Evolutionary conservation across 2,113 vertebrate species (phyloP).

Genomic region (Alligator mississippiensis): DNA sequence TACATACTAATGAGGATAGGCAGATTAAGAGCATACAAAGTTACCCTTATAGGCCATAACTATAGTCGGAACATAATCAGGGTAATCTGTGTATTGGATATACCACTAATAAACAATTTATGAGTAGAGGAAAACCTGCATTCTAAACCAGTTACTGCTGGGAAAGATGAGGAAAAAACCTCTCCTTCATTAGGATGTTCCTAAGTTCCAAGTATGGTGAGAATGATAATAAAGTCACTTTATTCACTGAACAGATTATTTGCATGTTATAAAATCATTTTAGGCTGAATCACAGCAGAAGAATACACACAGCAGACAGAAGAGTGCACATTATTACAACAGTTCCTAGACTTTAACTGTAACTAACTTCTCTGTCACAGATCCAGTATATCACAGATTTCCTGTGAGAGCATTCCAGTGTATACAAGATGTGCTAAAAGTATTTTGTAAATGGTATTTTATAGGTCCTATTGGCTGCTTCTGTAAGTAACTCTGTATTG

Average conservation of each 20-base stretch:
- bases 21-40: too few relatives aligned
- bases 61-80: too few relatives aligned
- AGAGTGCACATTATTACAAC: not conserved
- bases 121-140: not conserved
- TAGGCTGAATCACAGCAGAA: not conserved
- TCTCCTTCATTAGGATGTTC: not conserved
- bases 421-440: not conserved
- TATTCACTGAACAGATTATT: not conserved
- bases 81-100: not conserved
- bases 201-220: not conserved
- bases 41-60: too few relatives aligned
- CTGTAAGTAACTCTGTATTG: not conserved
- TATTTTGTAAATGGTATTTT: constrained; percentile 31
- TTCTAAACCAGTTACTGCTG: not conserved
- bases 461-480: not conserved
- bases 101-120: not conserved
- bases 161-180: not conserved
- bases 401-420: not conserved
- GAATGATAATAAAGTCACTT: not conserved
- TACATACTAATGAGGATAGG: too few relatives aligned
- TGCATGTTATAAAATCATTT: not conserved
- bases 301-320: not conserved
- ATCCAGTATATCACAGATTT: not conserved
- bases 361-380: not conserved
- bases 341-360: not conserved